Evolutionary conservation across 2,888 invertebrate species (phyloP), one percentile per base, ranked within the genome.

Genomic region (Drosophila nigricruria): DNA sequence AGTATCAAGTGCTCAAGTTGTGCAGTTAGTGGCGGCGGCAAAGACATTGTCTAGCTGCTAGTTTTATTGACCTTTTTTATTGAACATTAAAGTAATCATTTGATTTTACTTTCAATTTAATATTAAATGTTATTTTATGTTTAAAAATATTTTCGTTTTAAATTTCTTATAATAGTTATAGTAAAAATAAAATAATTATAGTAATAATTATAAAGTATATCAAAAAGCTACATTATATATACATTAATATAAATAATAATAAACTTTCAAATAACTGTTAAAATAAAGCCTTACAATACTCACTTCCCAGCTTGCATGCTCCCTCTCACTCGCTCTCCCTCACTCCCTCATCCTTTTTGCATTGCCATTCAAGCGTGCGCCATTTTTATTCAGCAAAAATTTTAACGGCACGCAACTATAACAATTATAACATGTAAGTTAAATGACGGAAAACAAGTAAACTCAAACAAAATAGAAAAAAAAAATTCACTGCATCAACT

Each of bases 1-100:
- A 77, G 70, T 60, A 77, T 69, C 77, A 79, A 80, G 67, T 66
- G 74, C 42, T 70, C 61, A 77, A 74, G 65, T 70, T 69, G 73
- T 57, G 53, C 73, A 77, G 77, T 70, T 63, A 18, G 43, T 53
- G 54, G 53, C 38, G 47, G 27, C 3, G 30, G 10, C 12, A 67
- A 65, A 62, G 67, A 65, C 67, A 64, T 38, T 49, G 81, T 81
- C 81, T 82, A 75, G 59, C 20, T 43, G 10, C 27, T 14, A 18
- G 34, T 14, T 54, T 42, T 61, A 36, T 62, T 42, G 32, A 9
- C 27, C 9, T 64, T 57, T 63, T 70, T 70, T 73, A 23, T 43
- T 43, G 60, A 49, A 52, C 32, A 52, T 68, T 72, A 40, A 25
- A 50, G 36, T 12, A 60, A 42, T 61, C 56, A 57, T 69, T 53